Conservation (phyloP, 1,140 invertebrate genomes). For the Steinernema khuongi region DNA sequence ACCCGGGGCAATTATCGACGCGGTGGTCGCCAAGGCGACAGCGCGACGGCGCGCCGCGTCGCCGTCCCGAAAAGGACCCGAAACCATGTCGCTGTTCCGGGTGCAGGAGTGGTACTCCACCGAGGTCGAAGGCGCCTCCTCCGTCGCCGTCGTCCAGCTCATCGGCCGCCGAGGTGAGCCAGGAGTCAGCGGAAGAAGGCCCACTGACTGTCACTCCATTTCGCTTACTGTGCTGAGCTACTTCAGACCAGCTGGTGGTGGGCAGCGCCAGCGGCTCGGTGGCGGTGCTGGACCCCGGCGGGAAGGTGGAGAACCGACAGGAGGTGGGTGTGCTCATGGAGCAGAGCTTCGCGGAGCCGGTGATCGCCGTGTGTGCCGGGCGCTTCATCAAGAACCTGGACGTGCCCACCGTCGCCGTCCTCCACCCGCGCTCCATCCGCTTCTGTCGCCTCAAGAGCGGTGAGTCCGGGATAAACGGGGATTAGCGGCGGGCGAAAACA, state of each 20-base stretch:
- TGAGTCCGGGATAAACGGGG: no score
- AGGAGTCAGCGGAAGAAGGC: not conserved
- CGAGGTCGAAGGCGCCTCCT: not conserved
- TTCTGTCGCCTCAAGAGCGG: not conserved
- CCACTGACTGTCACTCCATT: no score
- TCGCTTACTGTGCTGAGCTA: not conserved
- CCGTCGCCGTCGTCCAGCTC: not conserved
- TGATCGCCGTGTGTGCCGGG: not conserved
- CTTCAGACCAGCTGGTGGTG: not conserved
- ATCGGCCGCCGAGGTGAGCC: not conserved
- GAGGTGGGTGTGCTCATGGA: not conserved
- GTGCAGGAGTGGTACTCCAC: constrained; percentile 3
- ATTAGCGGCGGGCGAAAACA: no score
- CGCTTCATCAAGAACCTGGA: not conserved
- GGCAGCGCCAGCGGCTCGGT: not conserved
- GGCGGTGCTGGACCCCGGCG: not conserved
- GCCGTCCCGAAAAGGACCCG: not conserved
- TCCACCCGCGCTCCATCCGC: not conserved
- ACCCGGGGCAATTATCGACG: not conserved
- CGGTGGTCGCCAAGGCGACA: constrained; percentile 5
- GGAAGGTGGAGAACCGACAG: constrained; percentile 2
- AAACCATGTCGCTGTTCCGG: not conserved
- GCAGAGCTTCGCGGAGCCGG: not conserved
- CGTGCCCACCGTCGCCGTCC: not conserved
- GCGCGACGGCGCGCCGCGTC: not conserved